These are phyloP conservation scores for Abramis brama DNA, from an alignment of 2,113 vertebrate species.

Conservation along the genomic window DNA sequence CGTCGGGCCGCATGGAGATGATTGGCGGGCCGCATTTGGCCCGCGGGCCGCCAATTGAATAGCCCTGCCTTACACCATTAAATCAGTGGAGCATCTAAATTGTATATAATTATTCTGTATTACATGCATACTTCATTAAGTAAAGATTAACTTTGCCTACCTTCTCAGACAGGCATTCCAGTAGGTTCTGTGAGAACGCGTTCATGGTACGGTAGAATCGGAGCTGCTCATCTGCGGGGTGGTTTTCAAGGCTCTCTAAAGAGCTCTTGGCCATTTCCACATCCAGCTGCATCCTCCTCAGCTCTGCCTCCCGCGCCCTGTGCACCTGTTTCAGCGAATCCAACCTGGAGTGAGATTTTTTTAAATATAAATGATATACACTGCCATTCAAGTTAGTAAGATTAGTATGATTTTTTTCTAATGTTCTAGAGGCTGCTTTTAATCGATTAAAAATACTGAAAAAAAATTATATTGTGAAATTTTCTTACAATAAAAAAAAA, in stretches of 20 bases:
- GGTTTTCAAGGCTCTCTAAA: constrained; percentile 79
- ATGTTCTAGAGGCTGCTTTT: too few species aligned
- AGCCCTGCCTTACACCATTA: too few species aligned
- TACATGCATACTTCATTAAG: neutral
- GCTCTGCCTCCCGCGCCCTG: constrained; percentile 83
- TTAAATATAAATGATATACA: too few species aligned
- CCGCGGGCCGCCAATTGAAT: too few species aligned
- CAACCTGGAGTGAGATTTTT: constrained; percentile 69
- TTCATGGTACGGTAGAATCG: constrained; percentile 88
- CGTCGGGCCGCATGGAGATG: too few species aligned
- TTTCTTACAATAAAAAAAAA: too few species aligned
- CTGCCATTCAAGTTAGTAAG: too few species aligned
- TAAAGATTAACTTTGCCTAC: constrained; percentile 63
- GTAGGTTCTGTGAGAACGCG: constrained; percentile 83
- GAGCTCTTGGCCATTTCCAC: constrained; percentile 76
- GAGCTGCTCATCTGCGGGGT: constrained; percentile 77
- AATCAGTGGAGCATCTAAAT: neutral
- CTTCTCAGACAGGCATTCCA: constrained; percentile 92
- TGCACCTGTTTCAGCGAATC: constrained; percentile 83
- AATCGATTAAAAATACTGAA: too few species aligned
- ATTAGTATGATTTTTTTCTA: too few species aligned
- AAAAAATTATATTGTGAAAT: too few species aligned
- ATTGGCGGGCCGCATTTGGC: too few species aligned
- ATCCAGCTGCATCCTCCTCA: constrained; percentile 81
- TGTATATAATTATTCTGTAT: neutral